Percentiles rank a stretch among this genome's conserved stretches.
Evolutionary conservation across 2,888 invertebrate genomes (phyloP).

Genomic region (Aricia artaxerxes): DNA sequence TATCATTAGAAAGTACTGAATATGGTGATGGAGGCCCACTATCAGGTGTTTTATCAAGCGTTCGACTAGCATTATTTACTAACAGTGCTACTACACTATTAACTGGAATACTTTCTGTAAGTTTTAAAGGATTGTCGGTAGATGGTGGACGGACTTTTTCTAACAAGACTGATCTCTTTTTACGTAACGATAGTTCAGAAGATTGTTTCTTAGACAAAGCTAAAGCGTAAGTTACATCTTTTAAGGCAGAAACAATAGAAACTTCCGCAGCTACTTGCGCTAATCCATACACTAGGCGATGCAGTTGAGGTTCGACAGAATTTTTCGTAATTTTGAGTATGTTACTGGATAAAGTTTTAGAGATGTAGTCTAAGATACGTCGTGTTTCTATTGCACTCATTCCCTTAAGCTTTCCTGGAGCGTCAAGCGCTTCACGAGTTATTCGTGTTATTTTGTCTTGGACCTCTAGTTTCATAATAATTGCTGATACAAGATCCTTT

Average conservation of each 20-base stretch:
- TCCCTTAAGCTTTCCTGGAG: slow-evolving; percentile 70
- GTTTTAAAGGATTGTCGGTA: slow-evolving; percentile 34
- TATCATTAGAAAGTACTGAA: slow-evolving; percentile 57
- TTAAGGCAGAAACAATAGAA: slow-evolving; percentile 71
- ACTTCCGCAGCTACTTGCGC: slow-evolving; percentile 75
- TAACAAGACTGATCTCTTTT: slow-evolving; percentile 55
- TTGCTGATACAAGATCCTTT: slow-evolving; percentile 69
- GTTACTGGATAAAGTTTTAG: slow-evolving; percentile 68
- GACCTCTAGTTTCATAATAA: slow-evolving; percentile 68
- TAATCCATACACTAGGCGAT: slow-evolving; percentile 70
- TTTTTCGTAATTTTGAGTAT: slow-evolving; percentile 67
- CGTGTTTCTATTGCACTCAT: slow-evolving; percentile 73
- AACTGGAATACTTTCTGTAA: neutral
- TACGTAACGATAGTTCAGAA: slow-evolving; percentile 65
- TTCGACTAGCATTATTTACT: neutral
- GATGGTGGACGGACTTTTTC: slow-evolving; percentile 31
- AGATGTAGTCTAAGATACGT: slow-evolving; percentile 72
- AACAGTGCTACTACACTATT: neutral
- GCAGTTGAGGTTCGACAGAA: slow-evolving; percentile 73
- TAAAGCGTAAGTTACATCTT: slow-evolving; percentile 69
- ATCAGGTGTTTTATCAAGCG: too few species aligned
- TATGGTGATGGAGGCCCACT: slow-evolving; percentile 48
- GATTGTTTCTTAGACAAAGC: slow-evolving; percentile 72
- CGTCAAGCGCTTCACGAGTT: slow-evolving; percentile 70
- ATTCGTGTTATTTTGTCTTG: slow-evolving; percentile 76